Percentiles rank a stretch among this genome's conserved stretches.
Evolutionary conservation across 1,140 invertebrate species (phyloP).

Genomic region (Papilio machaon): DNA sequence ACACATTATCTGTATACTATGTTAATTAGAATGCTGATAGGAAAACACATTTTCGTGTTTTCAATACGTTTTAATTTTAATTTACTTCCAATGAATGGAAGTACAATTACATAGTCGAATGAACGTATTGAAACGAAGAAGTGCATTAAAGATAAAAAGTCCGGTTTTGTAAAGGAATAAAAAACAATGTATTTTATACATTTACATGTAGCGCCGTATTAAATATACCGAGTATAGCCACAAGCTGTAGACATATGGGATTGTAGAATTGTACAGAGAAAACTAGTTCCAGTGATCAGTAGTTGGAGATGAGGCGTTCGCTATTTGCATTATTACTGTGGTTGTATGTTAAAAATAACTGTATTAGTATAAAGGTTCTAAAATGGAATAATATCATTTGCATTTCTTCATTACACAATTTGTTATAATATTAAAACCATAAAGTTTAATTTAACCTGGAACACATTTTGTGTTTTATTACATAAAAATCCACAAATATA

Average conservation of each 20-base stretch:
- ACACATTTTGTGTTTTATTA: too few relatives aligned
- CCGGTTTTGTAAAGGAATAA: conserved; percentile 6
- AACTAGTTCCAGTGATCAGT: neutral
- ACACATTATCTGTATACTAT: neutral
- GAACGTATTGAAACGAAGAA: conserved; percentile 14
- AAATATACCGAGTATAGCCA: neutral
- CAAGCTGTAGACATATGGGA: too few relatives aligned
- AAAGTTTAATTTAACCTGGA: too few relatives aligned
- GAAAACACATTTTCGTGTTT: conserved; percentile 3
- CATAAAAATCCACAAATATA: too few relatives aligned
- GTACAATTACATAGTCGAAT: conserved; percentile 9
- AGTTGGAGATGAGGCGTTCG: neutral
- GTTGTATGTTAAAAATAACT: neutral
- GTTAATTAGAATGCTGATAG: conserved; percentile 9
- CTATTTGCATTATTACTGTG: neutral
- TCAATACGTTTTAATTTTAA: neutral
- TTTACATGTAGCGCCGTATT: neutral
- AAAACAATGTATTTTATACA: conserved; percentile 5
- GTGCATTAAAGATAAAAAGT: conserved; percentile 21
- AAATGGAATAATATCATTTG: neutral
- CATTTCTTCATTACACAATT: too few relatives aligned
- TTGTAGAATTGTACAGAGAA: neutral
- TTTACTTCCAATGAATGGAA: conserved; percentile 27
- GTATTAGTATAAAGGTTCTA: neutral
- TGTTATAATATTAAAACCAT: too few relatives aligned